phyloP scores from a whole-genome alignment of 2,797 vertebrate species.

The Uromys caudimaculatus region DNA sequence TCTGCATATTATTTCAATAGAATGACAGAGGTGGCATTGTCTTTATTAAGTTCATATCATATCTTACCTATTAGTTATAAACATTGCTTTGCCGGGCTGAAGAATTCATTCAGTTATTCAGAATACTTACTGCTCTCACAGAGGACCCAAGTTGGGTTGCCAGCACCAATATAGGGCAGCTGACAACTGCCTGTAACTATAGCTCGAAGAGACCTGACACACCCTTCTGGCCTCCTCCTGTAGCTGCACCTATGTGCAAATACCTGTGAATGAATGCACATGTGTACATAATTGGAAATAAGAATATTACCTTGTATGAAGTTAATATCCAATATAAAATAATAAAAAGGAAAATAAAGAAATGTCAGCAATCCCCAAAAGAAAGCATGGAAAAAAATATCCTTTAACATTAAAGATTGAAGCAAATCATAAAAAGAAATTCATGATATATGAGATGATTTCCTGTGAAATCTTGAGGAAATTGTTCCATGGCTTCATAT shows the following conservation, averaged over 20 bases:
- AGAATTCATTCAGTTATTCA: neutral
- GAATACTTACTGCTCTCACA: neutral
- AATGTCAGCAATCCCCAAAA: neutral
- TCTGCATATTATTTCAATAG: neutral
- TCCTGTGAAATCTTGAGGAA: neutral
- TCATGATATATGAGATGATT: neutral
- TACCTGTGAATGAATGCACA: neutral
- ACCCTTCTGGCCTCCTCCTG: neutral
- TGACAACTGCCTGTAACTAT: neutral
- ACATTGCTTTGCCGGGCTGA: neutral
- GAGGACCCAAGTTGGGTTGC: neutral
- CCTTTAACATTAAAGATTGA: neutral
- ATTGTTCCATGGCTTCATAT: neutral
- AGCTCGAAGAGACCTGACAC: neutral
- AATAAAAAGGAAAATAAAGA: slow-evolving; percentile 20
- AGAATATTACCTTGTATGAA: neutral
- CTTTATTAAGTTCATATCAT: neutral
- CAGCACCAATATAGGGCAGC: neutral
- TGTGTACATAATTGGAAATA: neutral
- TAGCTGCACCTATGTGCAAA: neutral
- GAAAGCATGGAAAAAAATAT: neutral
- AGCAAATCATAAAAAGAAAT: neutral
- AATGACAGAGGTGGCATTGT: neutral
- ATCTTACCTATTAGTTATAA: neutral
- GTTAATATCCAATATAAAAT: neutral